Evolutionary conservation across 2,888 invertebrate species (phyloP).

Genomic region (Xestia rhomboidea): DNA sequence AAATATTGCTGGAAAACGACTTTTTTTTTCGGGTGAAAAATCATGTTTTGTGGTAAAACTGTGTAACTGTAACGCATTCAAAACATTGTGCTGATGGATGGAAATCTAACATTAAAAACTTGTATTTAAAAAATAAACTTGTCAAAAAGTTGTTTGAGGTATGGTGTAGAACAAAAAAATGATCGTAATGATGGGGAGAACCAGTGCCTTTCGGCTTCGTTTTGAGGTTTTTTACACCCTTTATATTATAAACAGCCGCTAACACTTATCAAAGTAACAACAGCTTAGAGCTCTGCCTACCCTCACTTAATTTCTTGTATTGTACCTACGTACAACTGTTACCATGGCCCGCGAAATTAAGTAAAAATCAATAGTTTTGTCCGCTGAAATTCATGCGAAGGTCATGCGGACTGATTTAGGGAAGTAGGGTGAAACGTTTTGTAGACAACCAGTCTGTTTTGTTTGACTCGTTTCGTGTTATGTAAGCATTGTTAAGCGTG

Average conservation of each 20-base stretch:
- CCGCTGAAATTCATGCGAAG: conserved; percentile 56
- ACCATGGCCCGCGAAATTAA: conserved; percentile 47
- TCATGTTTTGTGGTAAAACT: too few relatives aligned
- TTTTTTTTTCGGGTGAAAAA: too few relatives aligned
- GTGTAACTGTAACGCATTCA: too few relatives aligned
- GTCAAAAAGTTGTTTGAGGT: too few relatives aligned
- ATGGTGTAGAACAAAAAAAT: too few relatives aligned
- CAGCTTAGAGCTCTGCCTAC: neutral
- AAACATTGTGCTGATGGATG: too few relatives aligned
- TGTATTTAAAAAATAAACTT: too few relatives aligned
- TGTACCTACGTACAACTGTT: conserved; percentile 33
- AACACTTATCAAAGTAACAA: neutral
- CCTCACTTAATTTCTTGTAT: neutral
- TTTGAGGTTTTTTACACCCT: too few relatives aligned
- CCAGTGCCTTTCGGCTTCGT: too few relatives aligned
- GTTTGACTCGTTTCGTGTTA: conserved; percentile 34
- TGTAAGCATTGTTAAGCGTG: conserved; percentile 13
- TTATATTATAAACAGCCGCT: neutral
- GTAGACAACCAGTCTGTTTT: conserved; percentile 39
- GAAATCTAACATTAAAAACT: too few relatives aligned
- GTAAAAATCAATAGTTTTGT: conserved; percentile 63
- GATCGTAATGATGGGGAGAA: too few relatives aligned
- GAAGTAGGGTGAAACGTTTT: conserved; percentile 43
- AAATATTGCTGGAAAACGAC: too few relatives aligned
- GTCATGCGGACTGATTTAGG: conserved; percentile 58